A percentile compares a stretch with the other conserved stretches of the same genome.
These are phyloP conservation scores for Gymnopithys bicolor DNA, from an alignment of 2,797 vertebrate genomes.

Conservation along the genomic window DNA sequence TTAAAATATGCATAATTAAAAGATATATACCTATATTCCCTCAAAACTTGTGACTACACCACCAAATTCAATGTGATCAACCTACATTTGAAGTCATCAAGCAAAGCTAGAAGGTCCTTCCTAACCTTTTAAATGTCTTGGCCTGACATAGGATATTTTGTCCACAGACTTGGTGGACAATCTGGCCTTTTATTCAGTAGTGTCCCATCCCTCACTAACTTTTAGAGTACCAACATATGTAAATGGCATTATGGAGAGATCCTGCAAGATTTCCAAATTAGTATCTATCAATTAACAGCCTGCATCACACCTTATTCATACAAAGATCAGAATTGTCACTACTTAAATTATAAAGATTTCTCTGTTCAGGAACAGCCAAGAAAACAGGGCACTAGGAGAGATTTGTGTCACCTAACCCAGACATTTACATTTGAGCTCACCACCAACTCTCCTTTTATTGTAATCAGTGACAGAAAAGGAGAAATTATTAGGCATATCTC, in stretches of 20 bases:
- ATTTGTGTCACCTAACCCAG: not conserved
- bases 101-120: not conserved
- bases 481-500: not conserved
- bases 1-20: not conserved
- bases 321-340: not conserved
- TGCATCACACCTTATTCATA: not conserved
- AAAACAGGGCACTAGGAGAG: not conserved
- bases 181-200: not conserved
- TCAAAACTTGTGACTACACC: not conserved
- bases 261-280: not conserved
- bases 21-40: rapidly evolving
- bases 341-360: not conserved
- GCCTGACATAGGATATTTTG: not conserved
- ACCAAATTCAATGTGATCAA: not conserved
- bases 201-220: not conserved
- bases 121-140: not conserved
- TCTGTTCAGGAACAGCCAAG: not conserved
- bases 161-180: not conserved
- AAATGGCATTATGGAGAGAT: not conserved
- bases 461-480: not conserved
- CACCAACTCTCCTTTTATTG: not conserved
- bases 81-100: not conserved
- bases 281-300: not conserved
- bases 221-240: not conserved
- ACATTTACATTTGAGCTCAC: not conserved